Evolutionary conservation across 2,888 invertebrate genomes (phyloP), one percentile per base, ranked within the genome.

Genomic region (Maniola hyperantus): DNA sequence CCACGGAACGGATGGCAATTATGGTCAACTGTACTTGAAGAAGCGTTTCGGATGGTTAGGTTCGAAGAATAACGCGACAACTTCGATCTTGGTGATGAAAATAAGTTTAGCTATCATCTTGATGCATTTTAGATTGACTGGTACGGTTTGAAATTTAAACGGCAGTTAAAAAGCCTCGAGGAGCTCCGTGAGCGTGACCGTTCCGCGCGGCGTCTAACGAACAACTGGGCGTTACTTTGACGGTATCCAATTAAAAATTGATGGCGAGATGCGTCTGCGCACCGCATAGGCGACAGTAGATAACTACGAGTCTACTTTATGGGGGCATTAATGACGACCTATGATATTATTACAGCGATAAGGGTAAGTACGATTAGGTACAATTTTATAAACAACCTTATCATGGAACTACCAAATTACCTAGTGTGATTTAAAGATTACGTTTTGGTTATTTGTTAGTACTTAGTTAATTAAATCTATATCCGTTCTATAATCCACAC

Each of bases 11-110:
- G 71, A 46, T 59, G 39, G 7, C 8, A 65, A 53, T 66, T 61
- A 58, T 66, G 84, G 92, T 93, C 92, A 93, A 89, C 92, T 93
- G 82, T 92, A 92, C 77, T 93, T 93, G 72, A 88, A 92, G 74
- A 91, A 93, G 65, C 91, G 83, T 74, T 91, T 92, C 20, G 92
- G 91, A 67, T 92, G 91, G 79, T 89, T 88, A 65, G 88, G 83
- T 81, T 90, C 91, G 71, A 89, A 83, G 74, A 91, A 91, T 74
- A 90, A 79, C 70, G 86, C 87, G 77, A 83, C 81, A 67, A 80
- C 88, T 71, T 87, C 88, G 76, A 86, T 84, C 80, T 84, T 87
- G 64, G 82, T 86, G 69, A 84, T 87, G 68, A 83, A 79, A 71
- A 87, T 85, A 76, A 83, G 83, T 76, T 85, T 88, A 79, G 82